These are phyloP conservation scores for Phaethon lepturus DNA, from an alignment of 2,113 vertebrate species.

Conservation along the genomic window DNA sequence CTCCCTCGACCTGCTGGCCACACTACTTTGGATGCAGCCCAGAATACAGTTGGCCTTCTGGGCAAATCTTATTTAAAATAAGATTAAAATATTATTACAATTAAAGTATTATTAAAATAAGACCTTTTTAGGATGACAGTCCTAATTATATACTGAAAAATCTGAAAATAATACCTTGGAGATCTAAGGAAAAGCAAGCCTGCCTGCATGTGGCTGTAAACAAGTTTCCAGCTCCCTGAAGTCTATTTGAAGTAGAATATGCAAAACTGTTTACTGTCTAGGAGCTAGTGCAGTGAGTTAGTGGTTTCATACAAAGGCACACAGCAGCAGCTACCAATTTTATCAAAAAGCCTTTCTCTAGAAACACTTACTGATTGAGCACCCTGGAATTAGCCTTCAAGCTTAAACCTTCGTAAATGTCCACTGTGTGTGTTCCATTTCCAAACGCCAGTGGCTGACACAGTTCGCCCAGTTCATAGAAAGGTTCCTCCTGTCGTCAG, in stretches of 20 bases:
- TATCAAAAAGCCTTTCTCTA: not conserved
- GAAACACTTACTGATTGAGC: not conserved
- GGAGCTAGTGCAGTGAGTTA: not conserved
- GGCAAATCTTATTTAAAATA: not conserved
- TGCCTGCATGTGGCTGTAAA: not conserved
- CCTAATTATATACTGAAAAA: not conserved
- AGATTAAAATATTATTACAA: too few relatives aligned
- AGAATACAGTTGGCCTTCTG: not conserved
- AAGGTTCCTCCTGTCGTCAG: not conserved
- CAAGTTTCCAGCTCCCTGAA: not conserved
- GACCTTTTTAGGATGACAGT: not conserved
- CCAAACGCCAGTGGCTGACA: not conserved
- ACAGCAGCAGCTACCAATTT: not conserved
- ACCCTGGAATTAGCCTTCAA: not conserved
- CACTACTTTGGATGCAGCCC: not conserved
- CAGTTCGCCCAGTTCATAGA: not conserved
- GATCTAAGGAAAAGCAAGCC: not conserved
- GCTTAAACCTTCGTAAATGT: not conserved
- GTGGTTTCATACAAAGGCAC: not conserved
- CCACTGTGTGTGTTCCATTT: not conserved
- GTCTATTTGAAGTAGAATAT: not conserved
- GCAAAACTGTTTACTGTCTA: not conserved
- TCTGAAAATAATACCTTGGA: not conserved
- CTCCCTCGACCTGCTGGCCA: fast-evolving
- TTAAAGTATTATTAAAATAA: too few relatives aligned